These are phyloP conservation scores for Lepidurus apus DNA, from an alignment of 1,140 invertebrate genomes.

Conservation along the genomic window DNA sequence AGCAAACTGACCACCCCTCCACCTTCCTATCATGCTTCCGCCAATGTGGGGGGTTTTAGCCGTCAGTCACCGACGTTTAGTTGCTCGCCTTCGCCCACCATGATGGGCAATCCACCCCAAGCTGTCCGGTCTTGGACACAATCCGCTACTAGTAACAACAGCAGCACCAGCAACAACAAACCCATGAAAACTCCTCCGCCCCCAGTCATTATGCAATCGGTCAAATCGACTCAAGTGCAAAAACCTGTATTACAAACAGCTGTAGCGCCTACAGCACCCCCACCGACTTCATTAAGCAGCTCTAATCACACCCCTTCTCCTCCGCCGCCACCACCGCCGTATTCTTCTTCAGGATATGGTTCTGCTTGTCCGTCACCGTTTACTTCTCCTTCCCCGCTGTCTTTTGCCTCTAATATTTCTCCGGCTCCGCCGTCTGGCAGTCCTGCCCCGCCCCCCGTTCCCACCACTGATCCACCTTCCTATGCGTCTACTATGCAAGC, in stretches of 20 bases:
- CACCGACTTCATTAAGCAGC: slow-evolving; percentile 29
- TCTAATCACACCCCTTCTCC: slow-evolving; percentile 37
- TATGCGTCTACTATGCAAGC: slow-evolving; percentile 82
- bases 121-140: slow-evolving; percentile 32
- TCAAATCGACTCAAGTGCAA: slow-evolving; percentile 88
- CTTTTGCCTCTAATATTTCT: slow-evolving; percentile 31
- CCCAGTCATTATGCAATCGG: slow-evolving; percentile 92
- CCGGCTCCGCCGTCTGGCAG: slow-evolving; percentile 37
- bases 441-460: slow-evolving; percentile 41
- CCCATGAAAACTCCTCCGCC: slow-evolving; percentile 69
- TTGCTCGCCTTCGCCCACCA: slow-evolving; percentile 35
- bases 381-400: slow-evolving; percentile 38
- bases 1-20: slow-evolving; percentile 55
- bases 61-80: slow-evolving; percentile 31
- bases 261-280: slow-evolving; percentile 60
- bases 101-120: slow-evolving; percentile 34
- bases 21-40: slow-evolving; percentile 72
- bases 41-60: slow-evolving; percentile 24
- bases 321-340: slow-evolving; percentile 43
- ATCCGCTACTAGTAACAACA: slow-evolving; percentile 46
- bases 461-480: slow-evolving; percentile 81
- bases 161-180: slow-evolving; percentile 54
- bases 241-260: slow-evolving; percentile 90
- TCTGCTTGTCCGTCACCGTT: slow-evolving; percentile 31
- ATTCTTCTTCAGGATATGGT: slow-evolving; percentile 31